A percentile compares a stretch with the other conserved stretches of the same genome.
Conservation (phyloP, 2,113 vertebrate species). For the Albula goreensis region DNA sequence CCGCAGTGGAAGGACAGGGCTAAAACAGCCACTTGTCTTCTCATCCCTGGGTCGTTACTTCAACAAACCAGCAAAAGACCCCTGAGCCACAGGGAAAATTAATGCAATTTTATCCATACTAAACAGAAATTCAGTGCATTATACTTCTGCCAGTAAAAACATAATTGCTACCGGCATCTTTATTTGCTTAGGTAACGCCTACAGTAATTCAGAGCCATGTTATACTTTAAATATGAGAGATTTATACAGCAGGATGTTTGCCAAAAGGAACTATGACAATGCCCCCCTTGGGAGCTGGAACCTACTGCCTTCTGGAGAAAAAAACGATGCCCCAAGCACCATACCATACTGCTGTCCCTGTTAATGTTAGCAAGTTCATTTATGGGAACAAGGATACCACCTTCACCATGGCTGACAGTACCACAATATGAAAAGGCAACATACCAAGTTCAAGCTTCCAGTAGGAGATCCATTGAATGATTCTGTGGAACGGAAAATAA, state of each 20-base stretch:
- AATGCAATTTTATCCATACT: too few species aligned
- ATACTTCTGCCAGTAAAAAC: too few species aligned
- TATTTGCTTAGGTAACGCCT: not conserved
- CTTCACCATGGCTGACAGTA: not conserved
- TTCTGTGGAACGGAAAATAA: slow-evolving; percentile 65
- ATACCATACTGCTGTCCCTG: not conserved
- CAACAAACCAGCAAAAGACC: not conserved
- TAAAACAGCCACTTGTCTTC: not conserved
- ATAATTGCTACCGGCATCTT: too few species aligned
- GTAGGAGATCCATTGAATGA: slow-evolving; percentile 97
- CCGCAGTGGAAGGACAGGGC: not conserved
- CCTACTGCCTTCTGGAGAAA: not conserved
- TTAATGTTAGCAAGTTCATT: not conserved
- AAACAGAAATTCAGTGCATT: too few species aligned
- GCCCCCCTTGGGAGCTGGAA: not conserved
- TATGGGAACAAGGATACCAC: not conserved
- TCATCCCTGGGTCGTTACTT: not conserved
- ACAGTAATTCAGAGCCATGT: not conserved
- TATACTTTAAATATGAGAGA: not conserved
- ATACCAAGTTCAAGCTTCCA: slow-evolving; percentile 93
- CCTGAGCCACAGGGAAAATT: too few species aligned
- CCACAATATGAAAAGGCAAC: slow-evolving; percentile 41
- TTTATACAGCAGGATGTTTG: not conserved
- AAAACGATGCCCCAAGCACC: not conserved
- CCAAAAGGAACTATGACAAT: not conserved